Evolutionary conservation across 2,888 invertebrate species (phyloP).

Genomic region (Scelioninae gen. 2): DNA sequence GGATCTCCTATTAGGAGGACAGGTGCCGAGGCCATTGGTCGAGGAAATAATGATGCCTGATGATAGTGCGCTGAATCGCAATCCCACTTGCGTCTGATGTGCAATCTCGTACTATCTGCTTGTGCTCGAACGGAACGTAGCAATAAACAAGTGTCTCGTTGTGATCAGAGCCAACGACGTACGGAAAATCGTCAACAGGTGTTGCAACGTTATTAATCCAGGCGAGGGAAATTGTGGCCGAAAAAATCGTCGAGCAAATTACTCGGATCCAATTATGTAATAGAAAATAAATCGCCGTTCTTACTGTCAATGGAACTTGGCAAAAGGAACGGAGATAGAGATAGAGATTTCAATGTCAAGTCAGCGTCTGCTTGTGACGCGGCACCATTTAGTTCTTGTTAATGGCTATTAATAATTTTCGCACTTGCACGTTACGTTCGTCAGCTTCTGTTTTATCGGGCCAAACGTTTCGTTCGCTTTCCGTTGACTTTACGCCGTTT

Average conservation of each 20-base stretch:
- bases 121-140: conserved; percentile 20
- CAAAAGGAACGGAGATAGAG: too few species aligned
- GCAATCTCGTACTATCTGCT: conserved; percentile 19
- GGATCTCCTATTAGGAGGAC: conserved; percentile 36
- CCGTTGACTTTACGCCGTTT: conserved; percentile 46
- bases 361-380: too few species aligned
- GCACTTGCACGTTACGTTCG: conserved; percentile 45
- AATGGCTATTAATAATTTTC: conserved; percentile 57
- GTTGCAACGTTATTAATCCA: conserved; percentile 35
- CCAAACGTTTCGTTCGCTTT: conserved; percentile 41
- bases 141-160: conserved; percentile 46
- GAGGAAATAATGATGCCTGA: conserved; percentile 50
- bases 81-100: conserved; percentile 22
- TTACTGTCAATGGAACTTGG: too few species aligned
- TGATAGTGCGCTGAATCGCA: conserved; percentile 36
- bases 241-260: conserved; percentile 18
- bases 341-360: too few species aligned
- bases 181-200: conserved; percentile 40
- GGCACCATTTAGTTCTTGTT: conserved; percentile 40
- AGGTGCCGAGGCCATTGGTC: conserved; percentile 31
- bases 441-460: conserved; percentile 54
- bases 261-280: not conserved
- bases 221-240: conserved; percentile 6
- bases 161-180: conserved; percentile 38
- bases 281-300: conserved; percentile 21